Conservation (phyloP, 1,140 invertebrate genomes). For the Chrysomallon squamiferum region DNA sequence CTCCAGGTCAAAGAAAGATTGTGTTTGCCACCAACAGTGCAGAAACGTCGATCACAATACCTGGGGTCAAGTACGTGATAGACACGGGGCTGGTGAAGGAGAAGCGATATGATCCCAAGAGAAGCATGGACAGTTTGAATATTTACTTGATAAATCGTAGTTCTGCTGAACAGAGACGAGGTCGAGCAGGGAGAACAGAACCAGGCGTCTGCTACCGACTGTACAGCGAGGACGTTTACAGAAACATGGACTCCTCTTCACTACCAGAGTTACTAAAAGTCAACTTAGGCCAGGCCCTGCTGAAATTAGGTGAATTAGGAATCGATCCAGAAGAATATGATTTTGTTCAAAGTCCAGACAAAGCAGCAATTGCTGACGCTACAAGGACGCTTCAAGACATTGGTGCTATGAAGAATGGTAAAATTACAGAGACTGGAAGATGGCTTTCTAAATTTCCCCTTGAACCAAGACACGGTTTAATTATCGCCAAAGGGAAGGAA, state of each 20-base stretch:
- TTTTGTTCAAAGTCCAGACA: constrained; percentile 47
- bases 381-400: constrained; percentile 34
- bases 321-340: constrained; percentile 48
- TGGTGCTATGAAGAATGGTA: constrained; percentile 36
- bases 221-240: constrained; percentile 43
- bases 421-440: constrained; percentile 52
- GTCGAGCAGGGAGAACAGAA: constrained; percentile 52
- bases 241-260: constrained; percentile 30
- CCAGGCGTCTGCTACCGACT: constrained; percentile 54
- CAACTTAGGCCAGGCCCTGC: constrained; percentile 45
- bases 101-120: constrained; percentile 49
- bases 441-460: constrained; percentile 53
- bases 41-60: constrained; percentile 62
- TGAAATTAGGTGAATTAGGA: constrained; percentile 48
- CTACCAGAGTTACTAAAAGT: constrained; percentile 53
- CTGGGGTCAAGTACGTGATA: constrained; percentile 57
- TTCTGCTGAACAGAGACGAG: constrained; percentile 57
- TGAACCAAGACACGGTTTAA: constrained; percentile 42
- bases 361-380: constrained; percentile 35
- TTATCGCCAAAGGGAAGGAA: constrained; percentile 38
- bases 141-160: constrained; percentile 42
- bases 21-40: constrained; percentile 61
- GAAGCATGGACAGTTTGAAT: constrained; percentile 42
- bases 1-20: constrained; percentile 46
- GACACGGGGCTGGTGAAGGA: constrained; percentile 59